phyloP scores from a whole-genome alignment of 2,113 vertebrate species.

The Caloenas nicobarica region DNA sequence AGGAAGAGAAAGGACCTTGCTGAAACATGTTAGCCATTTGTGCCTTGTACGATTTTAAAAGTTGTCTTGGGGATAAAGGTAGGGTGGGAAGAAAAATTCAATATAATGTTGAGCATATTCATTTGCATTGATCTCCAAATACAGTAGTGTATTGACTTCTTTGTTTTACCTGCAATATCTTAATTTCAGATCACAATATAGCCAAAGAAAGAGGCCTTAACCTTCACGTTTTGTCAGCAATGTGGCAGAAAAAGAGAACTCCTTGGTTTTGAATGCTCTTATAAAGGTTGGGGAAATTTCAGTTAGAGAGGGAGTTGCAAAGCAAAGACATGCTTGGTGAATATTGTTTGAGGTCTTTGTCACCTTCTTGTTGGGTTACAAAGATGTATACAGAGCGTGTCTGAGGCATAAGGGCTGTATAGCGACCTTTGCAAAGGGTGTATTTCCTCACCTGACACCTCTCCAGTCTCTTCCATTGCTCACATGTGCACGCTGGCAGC shows the following conservation, averaged over 20 bases:
- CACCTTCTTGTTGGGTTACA: neutral
- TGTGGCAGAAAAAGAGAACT: neutral
- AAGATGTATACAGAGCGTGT: neutral
- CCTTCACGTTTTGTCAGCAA: neutral
- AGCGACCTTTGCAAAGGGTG: neutral
- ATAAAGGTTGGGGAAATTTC: neutral
- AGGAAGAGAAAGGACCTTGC: conserved; percentile 51
- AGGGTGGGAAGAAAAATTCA: conserved; percentile 10
- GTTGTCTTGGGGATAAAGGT: conserved; percentile 33
- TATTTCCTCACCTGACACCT: neutral
- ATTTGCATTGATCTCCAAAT: conserved; percentile 42
- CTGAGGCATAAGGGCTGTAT: neutral
- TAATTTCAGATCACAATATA: conserved; percentile 24
- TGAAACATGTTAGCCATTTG: conserved; percentile 67
- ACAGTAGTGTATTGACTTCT: conserved; percentile 30
- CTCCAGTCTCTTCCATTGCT: neutral
- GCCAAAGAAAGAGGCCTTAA: conserved; percentile 24
- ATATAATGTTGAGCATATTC: conserved; percentile 30
- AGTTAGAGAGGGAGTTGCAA: neutral
- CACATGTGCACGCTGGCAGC: neutral
- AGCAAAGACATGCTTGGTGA: neutral
- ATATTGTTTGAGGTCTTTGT: neutral
- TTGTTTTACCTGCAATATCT: conserved; percentile 43
- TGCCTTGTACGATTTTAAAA: conserved; percentile 75
- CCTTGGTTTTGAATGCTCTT: neutral